phyloP scores from a whole-genome alignment of 2,888 invertebrate genomes.

The Noctua comes region DNA sequence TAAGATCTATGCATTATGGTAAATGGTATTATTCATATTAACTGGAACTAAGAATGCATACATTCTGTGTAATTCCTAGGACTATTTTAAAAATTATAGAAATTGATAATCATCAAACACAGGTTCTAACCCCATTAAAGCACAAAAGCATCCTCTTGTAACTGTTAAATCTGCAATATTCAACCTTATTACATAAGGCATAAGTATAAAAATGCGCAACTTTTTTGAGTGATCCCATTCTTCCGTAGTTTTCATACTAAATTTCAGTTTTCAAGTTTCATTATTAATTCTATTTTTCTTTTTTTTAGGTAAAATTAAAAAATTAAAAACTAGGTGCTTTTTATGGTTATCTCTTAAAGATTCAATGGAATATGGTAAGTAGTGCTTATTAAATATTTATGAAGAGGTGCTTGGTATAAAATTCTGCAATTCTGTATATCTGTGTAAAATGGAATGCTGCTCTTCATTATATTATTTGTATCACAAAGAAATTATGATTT shows the following conservation, averaged over 20 bases:
- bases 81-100: constrained; percentile 2
- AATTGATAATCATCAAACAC: background rate
- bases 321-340: constrained; percentile 16
- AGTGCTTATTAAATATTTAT: constrained; percentile 40
- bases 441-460: background rate
- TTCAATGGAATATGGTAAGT: constrained; percentile 39
- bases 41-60: constrained; percentile 15
- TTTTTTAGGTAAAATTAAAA: constrained; percentile 50
- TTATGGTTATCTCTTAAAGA: constrained; percentile 19
- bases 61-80: constrained; percentile 18
- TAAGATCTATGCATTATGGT: constrained; percentile 45
- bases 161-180: background rate
- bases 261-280: background rate
- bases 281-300: constrained; percentile 15
- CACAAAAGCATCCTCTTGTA: too few relatives aligned
- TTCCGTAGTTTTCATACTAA: background rate
- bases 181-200: background rate
- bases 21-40: constrained; percentile 46
- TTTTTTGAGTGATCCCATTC: background rate
- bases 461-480: too few relatives aligned
- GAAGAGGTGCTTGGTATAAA: background rate
- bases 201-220: background rate
- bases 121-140: background rate
- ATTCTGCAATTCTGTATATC: constrained; percentile 7
- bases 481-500: background rate